phyloP scores from a whole-genome alignment of 2,113 vertebrate species.

The Gila orcuttii region DNA sequence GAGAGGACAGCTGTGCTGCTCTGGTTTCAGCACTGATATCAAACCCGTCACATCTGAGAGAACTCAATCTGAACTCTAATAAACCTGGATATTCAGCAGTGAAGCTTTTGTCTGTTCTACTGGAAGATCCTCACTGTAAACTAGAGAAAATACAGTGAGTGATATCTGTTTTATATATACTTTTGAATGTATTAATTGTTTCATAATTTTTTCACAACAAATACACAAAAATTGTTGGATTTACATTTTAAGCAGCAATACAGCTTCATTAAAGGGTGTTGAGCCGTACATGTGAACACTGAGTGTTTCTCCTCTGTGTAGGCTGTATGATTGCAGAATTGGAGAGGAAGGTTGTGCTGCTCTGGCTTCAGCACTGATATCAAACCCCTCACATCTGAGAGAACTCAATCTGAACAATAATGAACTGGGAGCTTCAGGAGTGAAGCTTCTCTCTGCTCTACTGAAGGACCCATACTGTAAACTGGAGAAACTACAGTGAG shows the following conservation, averaged over 20 bases:
- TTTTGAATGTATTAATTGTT: not conserved
- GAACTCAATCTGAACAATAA: not conserved
- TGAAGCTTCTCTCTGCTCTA: slow-evolving; percentile 1
- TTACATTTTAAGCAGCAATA: not conserved
- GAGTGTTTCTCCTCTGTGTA: not conserved
- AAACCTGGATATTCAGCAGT: not conserved
- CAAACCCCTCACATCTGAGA: not conserved
- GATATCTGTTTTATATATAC: not conserved
- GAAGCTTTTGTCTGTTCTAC: slow-evolving; percentile 10
- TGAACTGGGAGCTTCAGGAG: not conserved
- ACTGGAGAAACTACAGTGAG: not conserved
- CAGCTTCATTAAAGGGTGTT: not conserved
- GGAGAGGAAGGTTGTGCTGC: not conserved
- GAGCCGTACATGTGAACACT: not conserved
- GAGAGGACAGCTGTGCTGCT: not conserved
- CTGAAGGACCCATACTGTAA: not conserved
- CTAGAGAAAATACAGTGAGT: slow-evolving; percentile 1
- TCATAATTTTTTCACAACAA: not conserved
- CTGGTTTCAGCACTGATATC: slow-evolving; percentile 1
- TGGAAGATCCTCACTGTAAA: slow-evolving; percentile 10
- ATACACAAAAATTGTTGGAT: not conserved
- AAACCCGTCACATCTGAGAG: slow-evolving; percentile 14
- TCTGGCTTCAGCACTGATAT: slow-evolving; percentile 1
- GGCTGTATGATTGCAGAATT: not conserved
- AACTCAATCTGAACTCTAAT: slow-evolving; percentile 13